These are phyloP conservation scores for Drosophila monieri DNA, from an alignment of 2,888 invertebrate genomes.

Conservation along the genomic window DNA sequence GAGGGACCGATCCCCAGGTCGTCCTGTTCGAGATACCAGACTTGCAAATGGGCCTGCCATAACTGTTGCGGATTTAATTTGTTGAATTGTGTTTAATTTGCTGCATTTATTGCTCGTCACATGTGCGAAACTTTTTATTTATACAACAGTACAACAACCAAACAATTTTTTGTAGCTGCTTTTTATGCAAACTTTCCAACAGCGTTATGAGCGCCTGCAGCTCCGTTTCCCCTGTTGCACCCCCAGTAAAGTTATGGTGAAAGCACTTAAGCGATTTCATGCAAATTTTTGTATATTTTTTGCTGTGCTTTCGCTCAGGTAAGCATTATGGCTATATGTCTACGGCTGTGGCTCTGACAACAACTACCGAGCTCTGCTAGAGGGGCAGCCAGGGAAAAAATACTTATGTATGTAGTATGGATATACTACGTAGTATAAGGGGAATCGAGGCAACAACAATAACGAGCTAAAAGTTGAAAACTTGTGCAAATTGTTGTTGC, in stretches of 20 bases:
- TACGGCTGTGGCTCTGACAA: slow-evolving; percentile 46
- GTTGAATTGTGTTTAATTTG: slow-evolving; percentile 56
- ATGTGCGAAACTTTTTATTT: slow-evolving; percentile 50
- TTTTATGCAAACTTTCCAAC: slow-evolving; percentile 52
- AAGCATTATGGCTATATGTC: slow-evolving; percentile 70
- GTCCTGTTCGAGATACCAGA: not conserved
- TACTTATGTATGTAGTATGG: slow-evolving; percentile 10
- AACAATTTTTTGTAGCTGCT: slow-evolving; percentile 27
- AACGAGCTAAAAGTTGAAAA: slow-evolving; percentile 49
- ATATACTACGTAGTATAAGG: not conserved
- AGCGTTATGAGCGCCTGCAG: slow-evolving; percentile 31
- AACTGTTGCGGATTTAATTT: slow-evolving; percentile 55
- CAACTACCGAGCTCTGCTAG: slow-evolving; percentile 48
- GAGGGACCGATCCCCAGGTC: not conserved
- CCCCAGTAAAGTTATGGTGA: slow-evolving; percentile 56
- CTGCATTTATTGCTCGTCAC: slow-evolving; percentile 56
- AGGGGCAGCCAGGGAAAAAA: slow-evolving; percentile 34
- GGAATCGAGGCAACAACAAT: slow-evolving; percentile 38
- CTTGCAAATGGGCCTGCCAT: slow-evolving; percentile 13
- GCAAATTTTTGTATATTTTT: slow-evolving; percentile 53
- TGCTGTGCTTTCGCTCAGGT: slow-evolving; percentile 66
- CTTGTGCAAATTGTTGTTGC: slow-evolving; percentile 49
- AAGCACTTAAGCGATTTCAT: slow-evolving; percentile 74
- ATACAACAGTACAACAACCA: slow-evolving; percentile 10
- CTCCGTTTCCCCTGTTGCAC: slow-evolving; percentile 4